phyloP scores from a whole-genome alignment of 2,888 invertebrate species.

The Sinopyrophorus schimmeli region DNA sequence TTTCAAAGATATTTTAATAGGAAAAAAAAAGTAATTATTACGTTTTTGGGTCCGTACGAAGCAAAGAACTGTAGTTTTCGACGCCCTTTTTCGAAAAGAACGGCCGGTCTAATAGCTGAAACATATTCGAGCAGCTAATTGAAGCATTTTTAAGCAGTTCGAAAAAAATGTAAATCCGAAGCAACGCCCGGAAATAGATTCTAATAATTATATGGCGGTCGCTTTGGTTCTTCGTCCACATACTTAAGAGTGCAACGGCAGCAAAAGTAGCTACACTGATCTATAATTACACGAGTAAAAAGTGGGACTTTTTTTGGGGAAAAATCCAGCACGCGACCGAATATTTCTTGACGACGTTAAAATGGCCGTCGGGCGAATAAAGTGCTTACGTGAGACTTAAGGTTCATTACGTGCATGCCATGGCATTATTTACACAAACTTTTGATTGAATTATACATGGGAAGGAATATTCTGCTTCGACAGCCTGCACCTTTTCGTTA shows the following conservation, averaged over 20 bases:
- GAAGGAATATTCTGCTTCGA: constrained; percentile 19
- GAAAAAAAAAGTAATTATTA: too few relatives aligned
- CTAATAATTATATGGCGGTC: constrained; percentile 7
- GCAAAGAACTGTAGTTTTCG: too few relatives aligned
- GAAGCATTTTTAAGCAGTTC: too few relatives aligned
- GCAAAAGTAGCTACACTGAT: constrained; percentile 7
- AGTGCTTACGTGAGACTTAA: constrained; percentile 20
- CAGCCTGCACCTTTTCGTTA: constrained; percentile 10
- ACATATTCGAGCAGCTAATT: neutral
- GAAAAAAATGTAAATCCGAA: constrained; percentile 4
- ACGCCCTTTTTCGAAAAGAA: too few relatives aligned
- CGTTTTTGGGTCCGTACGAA: too few relatives aligned
- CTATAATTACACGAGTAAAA: constrained; percentile 13
- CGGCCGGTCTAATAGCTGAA: too few relatives aligned
- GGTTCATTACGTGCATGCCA: constrained; percentile 22
- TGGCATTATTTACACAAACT: constrained; percentile 21
- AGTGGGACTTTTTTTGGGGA: neutral
- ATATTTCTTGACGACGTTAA: constrained; percentile 9
- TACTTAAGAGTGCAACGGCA: neutral
- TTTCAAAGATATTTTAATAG: too few relatives aligned
- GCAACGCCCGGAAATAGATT: constrained; percentile 7
- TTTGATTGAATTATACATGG: constrained; percentile 17
- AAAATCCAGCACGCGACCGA: constrained; percentile 19
- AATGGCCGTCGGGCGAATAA: constrained; percentile 8
- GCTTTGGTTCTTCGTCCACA: constrained; percentile 7